Base-by-base conservation (phyloP, 2,888 invertebrate species). In the Polyommatus iphigenia region DNA sequence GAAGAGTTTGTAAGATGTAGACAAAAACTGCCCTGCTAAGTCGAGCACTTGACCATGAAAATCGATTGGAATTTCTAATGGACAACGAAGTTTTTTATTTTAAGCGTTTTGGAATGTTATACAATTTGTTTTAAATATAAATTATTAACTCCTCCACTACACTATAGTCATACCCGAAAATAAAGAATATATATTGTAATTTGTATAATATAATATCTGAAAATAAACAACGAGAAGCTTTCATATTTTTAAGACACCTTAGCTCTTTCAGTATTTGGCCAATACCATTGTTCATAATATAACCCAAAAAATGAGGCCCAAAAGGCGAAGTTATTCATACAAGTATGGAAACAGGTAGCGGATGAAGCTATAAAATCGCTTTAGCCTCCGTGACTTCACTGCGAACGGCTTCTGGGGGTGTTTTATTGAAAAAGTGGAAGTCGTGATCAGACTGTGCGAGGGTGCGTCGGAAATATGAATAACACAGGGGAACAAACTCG, bases 371-470 rank as follows among this genome's bases (percentile, higher is more conserved):
- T 76, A 41, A 76, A 76, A 93, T 91, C 91, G 92, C 85, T 91
- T 87, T 86, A 81, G 85, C 83, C 86, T 91, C 89, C 93, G 93
- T 93, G 93, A 93, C 92, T 89, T 87, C 85, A 92, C 89, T 94
- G 82, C 87, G 88, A 91, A 87, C 87, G 85, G 84, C 83, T 84
- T 87, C 85, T 84, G 84, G 86, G 89, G 90, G 89, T 90, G 91
- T 91, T 93, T 93, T 93, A 93, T 93, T 93, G 93, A 93, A 93
- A 93, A 93, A 93, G 90, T 93, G 91, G 81, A 85, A 87, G 85
- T 87, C 93, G 93, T 93, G 93, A 92, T 87, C 86, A 81, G 93
- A 92, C 88, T 93, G 83, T 89, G 85, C 86, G 85, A 89, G 85
- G 84, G 85, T 85, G 85, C 84, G 83, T 83, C 85, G 85, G 90